These are phyloP conservation scores for Drosophila anomelani DNA, from an alignment of 2,888 invertebrate genomes.

Conservation along the genomic window DNA sequence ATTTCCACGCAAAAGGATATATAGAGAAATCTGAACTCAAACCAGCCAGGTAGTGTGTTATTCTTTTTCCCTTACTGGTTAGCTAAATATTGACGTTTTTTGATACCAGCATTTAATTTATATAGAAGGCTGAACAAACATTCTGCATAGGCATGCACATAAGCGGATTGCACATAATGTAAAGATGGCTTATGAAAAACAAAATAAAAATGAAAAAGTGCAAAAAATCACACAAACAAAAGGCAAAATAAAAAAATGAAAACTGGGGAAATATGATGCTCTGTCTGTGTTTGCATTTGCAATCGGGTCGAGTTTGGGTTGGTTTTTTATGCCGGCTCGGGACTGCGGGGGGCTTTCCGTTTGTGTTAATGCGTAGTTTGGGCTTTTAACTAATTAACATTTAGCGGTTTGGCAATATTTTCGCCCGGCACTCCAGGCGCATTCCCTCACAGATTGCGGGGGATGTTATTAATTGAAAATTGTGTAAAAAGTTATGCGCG, in stretches of 20 bases:
- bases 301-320: constrained; percentile 20
- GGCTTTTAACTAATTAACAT: constrained; percentile 83
- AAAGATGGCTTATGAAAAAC: constrained; percentile 53
- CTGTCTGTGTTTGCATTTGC: constrained; percentile 36
- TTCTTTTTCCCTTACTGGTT: constrained; percentile 41
- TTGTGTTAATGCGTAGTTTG: constrained; percentile 64
- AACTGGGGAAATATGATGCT: constrained; percentile 53
- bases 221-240: constrained; percentile 39
- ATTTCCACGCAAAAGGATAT: constrained; percentile 17
- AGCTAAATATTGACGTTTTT: constrained; percentile 64
- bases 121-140: constrained; percentile 32
- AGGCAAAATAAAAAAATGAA: constrained; percentile 44
- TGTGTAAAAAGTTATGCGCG: constrained; percentile 59
- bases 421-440: constrained; percentile 14
- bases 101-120: constrained; percentile 37
- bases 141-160: constrained; percentile 11
- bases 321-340: constrained; percentile 33
- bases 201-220: constrained; percentile 45
- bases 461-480: constrained; percentile 73
- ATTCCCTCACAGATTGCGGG: constrained; percentile 34
- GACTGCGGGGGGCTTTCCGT: constrained; percentile 30
- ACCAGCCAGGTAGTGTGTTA: constrained; percentile 16
- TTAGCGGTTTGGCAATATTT: constrained; percentile 77
- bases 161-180: constrained; percentile 51
- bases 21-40: constrained; percentile 2